These are phyloP conservation scores for Pristionchus entomophagus DNA, from an alignment of 2,888 invertebrate genomes.

Conservation along the genomic window DNA sequence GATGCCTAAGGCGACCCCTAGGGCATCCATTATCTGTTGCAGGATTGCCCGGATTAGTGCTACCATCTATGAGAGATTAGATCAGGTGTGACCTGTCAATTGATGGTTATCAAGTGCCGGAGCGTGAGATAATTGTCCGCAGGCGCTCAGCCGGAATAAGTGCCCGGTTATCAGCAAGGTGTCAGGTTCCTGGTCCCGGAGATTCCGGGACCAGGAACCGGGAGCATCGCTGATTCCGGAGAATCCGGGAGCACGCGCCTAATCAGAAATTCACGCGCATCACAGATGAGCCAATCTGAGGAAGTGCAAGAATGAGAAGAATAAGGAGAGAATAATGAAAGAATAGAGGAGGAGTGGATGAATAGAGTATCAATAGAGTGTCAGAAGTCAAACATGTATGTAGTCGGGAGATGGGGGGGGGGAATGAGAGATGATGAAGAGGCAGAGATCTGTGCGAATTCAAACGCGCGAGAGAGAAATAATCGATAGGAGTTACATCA, in stretches of 20 bases:
- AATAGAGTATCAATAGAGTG: neutral
- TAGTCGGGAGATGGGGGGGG: neutral
- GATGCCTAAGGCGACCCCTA: too few relatives aligned
- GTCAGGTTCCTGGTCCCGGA: constrained; percentile 10
- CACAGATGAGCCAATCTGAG: neutral
- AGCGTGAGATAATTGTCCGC: constrained; percentile 14
- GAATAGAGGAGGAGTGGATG: neutral
- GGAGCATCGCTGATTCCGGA: neutral
- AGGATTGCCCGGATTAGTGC: neutral
- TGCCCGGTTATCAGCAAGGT: constrained; percentile 24
- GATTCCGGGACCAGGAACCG: neutral
- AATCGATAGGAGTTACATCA: neutral
- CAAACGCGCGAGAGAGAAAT: constrained; percentile 4
- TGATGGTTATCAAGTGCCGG: constrained; percentile 15
- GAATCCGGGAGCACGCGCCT: neutral
- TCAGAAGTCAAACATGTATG: constrained; percentile 14
- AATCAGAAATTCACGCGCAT: neutral
- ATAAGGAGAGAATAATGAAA: neutral
- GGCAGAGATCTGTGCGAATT: neutral
- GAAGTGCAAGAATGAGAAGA: neutral
- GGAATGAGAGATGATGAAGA: neutral
- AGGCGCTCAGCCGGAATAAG: constrained; percentile 22
- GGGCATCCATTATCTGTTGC: neutral
- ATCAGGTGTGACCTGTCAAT: neutral
- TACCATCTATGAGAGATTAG: neutral